Base-by-base conservation (phyloP, 2,888 invertebrate species). In the Apamea epomidion region DNA sequence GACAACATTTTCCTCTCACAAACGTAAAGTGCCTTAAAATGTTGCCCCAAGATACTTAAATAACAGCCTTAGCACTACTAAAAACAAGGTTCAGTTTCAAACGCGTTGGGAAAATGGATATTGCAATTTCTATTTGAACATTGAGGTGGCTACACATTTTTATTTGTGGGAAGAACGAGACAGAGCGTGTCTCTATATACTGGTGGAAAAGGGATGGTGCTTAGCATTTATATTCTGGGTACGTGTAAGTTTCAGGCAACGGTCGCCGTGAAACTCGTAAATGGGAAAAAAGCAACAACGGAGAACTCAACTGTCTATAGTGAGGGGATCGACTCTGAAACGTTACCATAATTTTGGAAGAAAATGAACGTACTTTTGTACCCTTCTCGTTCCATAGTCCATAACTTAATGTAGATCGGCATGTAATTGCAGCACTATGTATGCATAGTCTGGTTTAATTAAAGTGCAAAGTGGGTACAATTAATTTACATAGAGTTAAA, bases 211-310 rank as follows among this genome's bases (percentile, higher is more conserved):
- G 92, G 89, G 96, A 96, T 85, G 83, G 90, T 92, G 94, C 92
- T 90, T 93, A 94, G 95, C 96, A 97, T 97, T 97, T 97, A 96
- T 97, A 97, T 97, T 97, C 97, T 94, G 95, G 96, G 94, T 97
- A 96, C 97, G 97, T 97, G 96, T 97, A 97, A 97, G 97, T 97
- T 97, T 97, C 97, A 97, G 97, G 96, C 96, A 96, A 96, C 96
- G 96, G 97, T 97, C 96, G 96, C 96, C 96, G 96, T 97, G 97
- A 96, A 97, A 96, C 97, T 97, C 96, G 97, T 97, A 97, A 97
- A 97, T 97, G 97, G 97, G 96, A 96, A 97, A 97, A 97, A 97
- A 97, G 97, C 96, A 97, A 97, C 97, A 97, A 95, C 96, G 95
- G 93, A 94, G 95, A 96, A 95, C 95, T 96, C 94, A 95, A 96